phyloP scores from a whole-genome alignment of 2,888 invertebrate genomes.

The Chrysomela aeneicollis region DNA sequence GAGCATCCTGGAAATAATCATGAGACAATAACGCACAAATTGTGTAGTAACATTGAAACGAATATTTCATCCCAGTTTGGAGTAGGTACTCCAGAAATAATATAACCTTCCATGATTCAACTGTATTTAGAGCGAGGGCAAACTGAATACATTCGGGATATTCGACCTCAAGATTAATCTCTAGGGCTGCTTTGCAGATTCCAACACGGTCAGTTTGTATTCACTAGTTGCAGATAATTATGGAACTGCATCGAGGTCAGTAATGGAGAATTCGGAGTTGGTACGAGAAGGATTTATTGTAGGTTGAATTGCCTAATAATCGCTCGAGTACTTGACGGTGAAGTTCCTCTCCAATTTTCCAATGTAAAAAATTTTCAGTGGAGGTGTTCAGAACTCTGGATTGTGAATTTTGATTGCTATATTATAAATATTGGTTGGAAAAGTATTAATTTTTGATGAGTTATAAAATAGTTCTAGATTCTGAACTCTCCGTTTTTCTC shows the following conservation, averaged over 20 bases:
- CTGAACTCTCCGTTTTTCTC: too few relatives aligned
- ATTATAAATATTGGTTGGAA: too few relatives aligned
- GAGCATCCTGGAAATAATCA: constrained; percentile 64
- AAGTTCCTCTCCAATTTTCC: too few relatives aligned
- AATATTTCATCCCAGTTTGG: too few relatives aligned
- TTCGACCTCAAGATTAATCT: not conserved
- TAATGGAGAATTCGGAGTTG: not conserved
- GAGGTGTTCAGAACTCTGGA: too few relatives aligned
- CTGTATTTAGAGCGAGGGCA: not conserved
- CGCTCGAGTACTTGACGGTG: not conserved
- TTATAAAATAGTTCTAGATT: too few relatives aligned
- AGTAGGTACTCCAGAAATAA: too few relatives aligned
- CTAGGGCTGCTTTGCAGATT: not conserved
- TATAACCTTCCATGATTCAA: not conserved
- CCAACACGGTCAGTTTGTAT: not conserved
- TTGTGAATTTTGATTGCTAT: too few relatives aligned
- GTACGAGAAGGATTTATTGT: not conserved
- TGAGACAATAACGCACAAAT: not conserved
- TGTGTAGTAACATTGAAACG: too few relatives aligned
- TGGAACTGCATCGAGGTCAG: not conserved
- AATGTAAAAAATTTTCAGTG: too few relatives aligned
- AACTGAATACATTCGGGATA: not conserved
- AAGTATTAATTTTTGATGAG: too few relatives aligned
- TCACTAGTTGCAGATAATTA: not conserved
- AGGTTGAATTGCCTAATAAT: not conserved